A percentile compares a stretch with the other conserved stretches of the same genome.
These are phyloP conservation scores for Takifugu rubripes DNA, from an alignment of 2,797 vertebrate species.

Conservation along the genomic window DNA sequence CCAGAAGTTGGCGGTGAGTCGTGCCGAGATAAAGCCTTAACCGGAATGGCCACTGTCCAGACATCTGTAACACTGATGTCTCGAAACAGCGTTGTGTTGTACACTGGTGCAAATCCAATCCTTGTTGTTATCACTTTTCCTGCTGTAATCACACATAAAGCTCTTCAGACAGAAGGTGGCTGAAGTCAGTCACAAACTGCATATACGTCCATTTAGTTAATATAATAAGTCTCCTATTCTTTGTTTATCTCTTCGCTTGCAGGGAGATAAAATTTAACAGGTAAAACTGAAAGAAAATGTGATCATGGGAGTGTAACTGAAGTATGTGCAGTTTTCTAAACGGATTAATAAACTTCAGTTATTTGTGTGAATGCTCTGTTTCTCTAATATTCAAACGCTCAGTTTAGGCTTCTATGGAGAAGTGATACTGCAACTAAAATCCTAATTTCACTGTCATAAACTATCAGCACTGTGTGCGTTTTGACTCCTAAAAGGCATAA, in stretches of 20 bases:
- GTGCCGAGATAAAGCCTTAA: not conserved
- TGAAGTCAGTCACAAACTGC: conserved; percentile 10
- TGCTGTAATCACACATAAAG: not conserved
- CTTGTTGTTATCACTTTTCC: conserved; percentile 9
- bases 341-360: conserved; percentile 24
- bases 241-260: conserved; percentile 1
- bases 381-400: too few relatives aligned
- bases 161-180: conserved; percentile 2
- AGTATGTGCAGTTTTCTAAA: conserved; percentile 20
- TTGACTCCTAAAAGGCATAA: too few relatives aligned
- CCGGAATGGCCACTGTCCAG: not conserved
- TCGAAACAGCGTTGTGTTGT: too few relatives aligned
- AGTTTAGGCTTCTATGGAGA: too few relatives aligned
- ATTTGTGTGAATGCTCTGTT: not conserved
- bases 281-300: conserved; percentile 4
- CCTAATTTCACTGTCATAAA: too few relatives aligned
- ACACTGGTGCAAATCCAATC: conserved; percentile 8
- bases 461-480: too few relatives aligned
- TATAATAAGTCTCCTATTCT: conserved; percentile 10
- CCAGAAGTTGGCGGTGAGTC: not conserved
- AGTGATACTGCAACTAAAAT: too few relatives aligned
- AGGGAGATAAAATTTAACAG: conserved; percentile 2
- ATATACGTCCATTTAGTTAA: conserved; percentile 5
- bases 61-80: conserved; percentile 1
- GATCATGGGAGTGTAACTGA: conserved; percentile 10